Base-by-base conservation (phyloP, 30 jellyfish, hydroid and myxozoan genomes). In the Rhopilema esculentum region DNA sequence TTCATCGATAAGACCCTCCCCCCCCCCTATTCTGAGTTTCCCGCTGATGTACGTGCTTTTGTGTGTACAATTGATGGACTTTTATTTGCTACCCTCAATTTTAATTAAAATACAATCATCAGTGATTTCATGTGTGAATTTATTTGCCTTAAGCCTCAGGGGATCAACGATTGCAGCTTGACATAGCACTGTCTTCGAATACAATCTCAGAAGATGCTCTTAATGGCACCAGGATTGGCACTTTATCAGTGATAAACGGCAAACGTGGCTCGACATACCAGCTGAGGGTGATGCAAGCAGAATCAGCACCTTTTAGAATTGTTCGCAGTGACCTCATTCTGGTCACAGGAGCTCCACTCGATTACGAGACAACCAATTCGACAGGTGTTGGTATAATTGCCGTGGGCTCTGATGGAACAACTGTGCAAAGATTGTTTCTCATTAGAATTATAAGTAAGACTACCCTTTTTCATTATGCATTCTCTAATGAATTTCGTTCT, bases 361-460 rank as follows among this genome's bases (percentile, higher is more conserved):
- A 89, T 72, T 89, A 79, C 51, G 97, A 89, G 82, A 83, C 82
- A 9, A 79, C 92, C 0, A 86, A 86, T 65, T 40, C 89, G 40
- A 75, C 89, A 1, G 89, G 79, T 8, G 85, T 86, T 64, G 86
- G 89, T 9, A 69, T 86, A 0, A 16, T 86, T 7, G 89, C 87
- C 0, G 61, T 67, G n/a, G 94, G 72, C 29, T 68, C 88, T 8
- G 52, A 77, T 72, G 94, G 94, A 29, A 86, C 40, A 1, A 74
- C 94, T 0, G 79, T 49, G 7, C 89, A 75, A 65, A 31, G 71
- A 48, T 18, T 86, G 69, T 86, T 86, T 22, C 76, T 31, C 16
- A 63, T 86, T 65, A 25, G 64, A 24, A 77, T 86, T 32, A 86
- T 79, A 75, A 77, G 94, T 86, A 51, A 74, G 85, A 15, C 16